A percentile compares a stretch with the other conserved stretches of the same genome.
Evolutionary conservation across 1,140 invertebrate genomes (phyloP).

Genomic region (Drosophila arawakana): DNA sequence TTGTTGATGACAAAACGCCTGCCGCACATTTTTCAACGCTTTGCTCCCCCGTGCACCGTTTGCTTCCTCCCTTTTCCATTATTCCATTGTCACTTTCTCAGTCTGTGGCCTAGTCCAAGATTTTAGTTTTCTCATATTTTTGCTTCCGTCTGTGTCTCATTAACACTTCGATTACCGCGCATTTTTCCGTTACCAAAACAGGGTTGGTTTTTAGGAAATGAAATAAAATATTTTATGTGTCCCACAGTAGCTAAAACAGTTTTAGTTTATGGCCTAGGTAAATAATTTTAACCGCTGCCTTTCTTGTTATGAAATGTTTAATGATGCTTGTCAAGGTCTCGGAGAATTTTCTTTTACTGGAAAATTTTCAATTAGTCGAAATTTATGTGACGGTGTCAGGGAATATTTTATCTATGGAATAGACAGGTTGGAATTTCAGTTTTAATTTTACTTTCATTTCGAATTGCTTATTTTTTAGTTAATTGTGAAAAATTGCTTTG

Average conservation of each 20-base stretch:
- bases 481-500: constrained; percentile 64
- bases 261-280: constrained; percentile 54
- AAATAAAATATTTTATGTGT: constrained; percentile 42
- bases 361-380: constrained; percentile 73
- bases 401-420: constrained; percentile 35
- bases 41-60: not conserved
- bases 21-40: constrained; percentile 70
- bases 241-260: constrained; percentile 6
- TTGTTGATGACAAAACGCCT: constrained; percentile 69
- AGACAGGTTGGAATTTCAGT: constrained; percentile 40
- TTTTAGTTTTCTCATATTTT: constrained; percentile 55
- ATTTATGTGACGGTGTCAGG: constrained; percentile 56
- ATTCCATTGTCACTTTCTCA: constrained; percentile 1
- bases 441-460: constrained; percentile 31
- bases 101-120: constrained; percentile 40
- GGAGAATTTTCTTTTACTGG: constrained; percentile 48
- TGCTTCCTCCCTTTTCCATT: not conserved
- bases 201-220: constrained; percentile 52
- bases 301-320: constrained; percentile 68
- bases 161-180: constrained; percentile 70
- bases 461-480: constrained; percentile 33
- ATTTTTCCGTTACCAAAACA: constrained; percentile 21
- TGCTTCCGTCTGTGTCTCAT: constrained; percentile 59
- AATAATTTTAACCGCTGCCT: constrained; percentile 48
- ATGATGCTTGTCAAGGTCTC: constrained; percentile 63